Evolutionary conservation across 2,113 vertebrate genomes (phyloP), one percentile per base, ranked within the genome.

Genomic region (Numenius arquata): DNA sequence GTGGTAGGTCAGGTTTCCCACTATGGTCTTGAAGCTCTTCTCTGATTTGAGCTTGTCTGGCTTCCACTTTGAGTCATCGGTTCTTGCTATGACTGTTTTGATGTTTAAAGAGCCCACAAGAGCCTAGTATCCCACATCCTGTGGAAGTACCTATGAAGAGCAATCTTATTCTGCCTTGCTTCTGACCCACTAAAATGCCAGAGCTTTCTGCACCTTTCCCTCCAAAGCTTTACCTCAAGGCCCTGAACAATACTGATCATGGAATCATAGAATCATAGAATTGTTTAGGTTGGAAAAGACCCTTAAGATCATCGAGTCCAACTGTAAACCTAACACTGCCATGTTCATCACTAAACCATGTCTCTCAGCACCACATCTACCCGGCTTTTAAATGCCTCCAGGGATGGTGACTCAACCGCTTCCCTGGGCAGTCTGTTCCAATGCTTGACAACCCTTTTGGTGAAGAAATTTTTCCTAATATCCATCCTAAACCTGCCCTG

Each of bases 381-480:
- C 12, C 0, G 0, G 5, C 27, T 88, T 66, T 74, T 59, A 22
- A 62, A 62, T 5, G 4, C 7, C 52, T 63, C 5, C 47, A 75
- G 16, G 15, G 5, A 8, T 13, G 15, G 16, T 4, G 32, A 48
- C 47, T 63, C 32, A 5, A 47, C 8, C 27, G 14, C 36, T 48
- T 21, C 45, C n/a, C 67, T 52, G n/a, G 38, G 25, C 12, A 90
- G 29, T 50, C 41, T 58, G 18, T 82, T 17, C 27, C 61, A 53
- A 6, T 10, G n/a, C 5, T 8, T 47, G 13, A 52, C 4, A 68
- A 16, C 5, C 29, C 12, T 85, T 70, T 43, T 3, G 1, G 12
- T 11, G 26, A 62, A 75, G 34, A 41, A 10, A 6, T 53, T 81
- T 56, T 53, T n/a, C 40, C 25, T 40, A 8, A 66, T 30, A n/a